Evolutionary conservation across 2,888 invertebrate species (phyloP), one percentile per base, ranked within the genome.

Genomic region (Dasypogon diadema): DNA sequence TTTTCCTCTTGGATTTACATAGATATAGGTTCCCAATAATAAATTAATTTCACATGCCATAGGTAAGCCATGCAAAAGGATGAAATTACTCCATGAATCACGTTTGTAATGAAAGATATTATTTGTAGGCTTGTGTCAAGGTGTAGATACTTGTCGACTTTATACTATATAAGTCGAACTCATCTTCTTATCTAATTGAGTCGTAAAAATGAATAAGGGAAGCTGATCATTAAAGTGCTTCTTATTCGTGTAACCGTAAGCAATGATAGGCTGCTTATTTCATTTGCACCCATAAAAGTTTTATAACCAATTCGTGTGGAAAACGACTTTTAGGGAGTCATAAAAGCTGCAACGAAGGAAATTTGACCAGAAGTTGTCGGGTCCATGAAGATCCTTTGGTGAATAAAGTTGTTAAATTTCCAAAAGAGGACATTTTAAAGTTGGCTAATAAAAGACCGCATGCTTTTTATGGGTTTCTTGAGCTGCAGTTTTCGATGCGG

Each of bases 251-350:
- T 37, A 14, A 14, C 58, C 14, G 63, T 42, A 22, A 21, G 16
- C 63, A 63, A 63, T 63, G 63, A 63, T 42, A 34, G 63, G 12
- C 63, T 30, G 63, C 37, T 42, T 63, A 63, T 63, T 63, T 63
- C 37, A 63, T 42, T 63, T 16, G 37, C 42, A 5, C 14, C 37
- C 37, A 63, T 63, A 63, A 63, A 63, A 63, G n/a, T 63, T 63
- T 46, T 63, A 63, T 63, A 22, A 18, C 63, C 63, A 37, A 63
- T 63, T 63, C 63, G 42, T 63, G 63, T 37, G 37, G 16, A 22
- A 42, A 63, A 63, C 42, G 63, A 63, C 63, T 63, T 37, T 21
- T 42, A 24, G 42, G 42, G 42, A 42, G 21, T 24, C 21, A 63
- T 63, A 63, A 63, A 63, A 21, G 10, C 18, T 16, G 8, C 30